Evolutionary conservation across 2,113 vertebrate species (phyloP), one percentile per base, ranked within the genome.

Genomic region (Rhinopithecus roxellana): DNA sequence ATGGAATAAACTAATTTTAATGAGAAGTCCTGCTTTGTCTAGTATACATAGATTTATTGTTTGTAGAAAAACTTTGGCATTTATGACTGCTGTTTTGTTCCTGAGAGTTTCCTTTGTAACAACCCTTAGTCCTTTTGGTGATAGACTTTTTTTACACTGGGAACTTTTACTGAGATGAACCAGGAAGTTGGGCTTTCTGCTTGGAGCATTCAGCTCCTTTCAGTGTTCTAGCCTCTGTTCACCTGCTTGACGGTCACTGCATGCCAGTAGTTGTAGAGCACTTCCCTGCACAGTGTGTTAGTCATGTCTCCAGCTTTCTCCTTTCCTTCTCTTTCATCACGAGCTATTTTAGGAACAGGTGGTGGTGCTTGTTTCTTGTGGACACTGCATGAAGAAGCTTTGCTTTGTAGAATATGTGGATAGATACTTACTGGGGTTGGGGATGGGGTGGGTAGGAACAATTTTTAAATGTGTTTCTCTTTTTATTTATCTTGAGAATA

Each of bases 221-320:
- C 87, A 72, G 96, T 96, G 30, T 78, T 97, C 74, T 12, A 32
- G 92, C 97, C 93, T 98, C 97, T 97, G 90, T 97, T 98, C 94
- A 95, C 97, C 92, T 98, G 84, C 97, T 98, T 98, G 99, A 98
- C 93, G 74, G 48, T 97, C 97, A 97, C 97, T 30, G 99, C 99
- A 99, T 99, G 99, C 98, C 0, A 50, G 97, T 98, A 99, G 98
- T 38, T 93, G 84, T 97, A 98, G 98, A 95, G 61, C 97, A 87
- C 86, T 82, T 93, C 90, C 59, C 87, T 86, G 97, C 97, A 82
- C 90, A 97, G 59, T 18, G 82, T 97, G 38, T 89, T 83, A 97
- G 92, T 96, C 35, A 14, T 96, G 45, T 95, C 96, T 98, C 93
- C 98, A 94, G 97, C 92, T 93, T 67, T 95, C 84, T 97, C 94